Base-by-base conservation (phyloP, 1,140 invertebrate species). In the Theocolax elegans region DNA sequence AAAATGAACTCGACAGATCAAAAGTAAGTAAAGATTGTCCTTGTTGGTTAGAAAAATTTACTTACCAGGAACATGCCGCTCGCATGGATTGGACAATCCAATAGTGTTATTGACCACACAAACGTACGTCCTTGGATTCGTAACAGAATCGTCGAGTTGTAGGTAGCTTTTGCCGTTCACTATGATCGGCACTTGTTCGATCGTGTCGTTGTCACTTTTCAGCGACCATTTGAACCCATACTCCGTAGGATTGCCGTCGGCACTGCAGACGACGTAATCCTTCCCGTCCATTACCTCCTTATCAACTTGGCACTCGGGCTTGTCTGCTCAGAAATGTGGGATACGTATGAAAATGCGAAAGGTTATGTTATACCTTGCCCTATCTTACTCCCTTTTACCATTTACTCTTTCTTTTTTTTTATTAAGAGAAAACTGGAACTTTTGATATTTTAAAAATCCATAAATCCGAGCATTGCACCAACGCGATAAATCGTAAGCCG, bases 91-190 rank as follows among this genome's bases (percentile, higher is more conserved):
- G 19, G 89, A 90, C 27, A 86, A 81, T 29, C 94, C 95, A 13
- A 95, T 91, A 1, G 90, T 88, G 84, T 97, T 97, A 81, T 93
- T 94, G 6, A 92, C 93, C 65, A 90, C 88, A 81, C 95, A 97
- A 59, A 92, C 88, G 82, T 96, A 97, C 10, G 92, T 94, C 44
- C 94, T 89, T 75, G 91, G 91, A 56, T 90, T 88, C 53, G 90
- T 90, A 17, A 90, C 87, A 27, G 87, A 86, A 12, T 88, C 86
- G 75, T 91, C 89, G n/a, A 93, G 81, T 2, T 87, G 87, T 9
- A 94, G 85, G 78, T 87, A 90, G 80, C 92, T 92, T 73, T 89
- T 88, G 3, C 88, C 79, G 82, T 84, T 76, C 87, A 85, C 68
- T 63, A 83, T 87, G 67, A 91, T 89, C 21, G 79, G 74, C 9